Evolutionary conservation across 2,888 invertebrate species (phyloP), one percentile per base, ranked within the genome.

Genomic region (Xestia ashworthii): DNA sequence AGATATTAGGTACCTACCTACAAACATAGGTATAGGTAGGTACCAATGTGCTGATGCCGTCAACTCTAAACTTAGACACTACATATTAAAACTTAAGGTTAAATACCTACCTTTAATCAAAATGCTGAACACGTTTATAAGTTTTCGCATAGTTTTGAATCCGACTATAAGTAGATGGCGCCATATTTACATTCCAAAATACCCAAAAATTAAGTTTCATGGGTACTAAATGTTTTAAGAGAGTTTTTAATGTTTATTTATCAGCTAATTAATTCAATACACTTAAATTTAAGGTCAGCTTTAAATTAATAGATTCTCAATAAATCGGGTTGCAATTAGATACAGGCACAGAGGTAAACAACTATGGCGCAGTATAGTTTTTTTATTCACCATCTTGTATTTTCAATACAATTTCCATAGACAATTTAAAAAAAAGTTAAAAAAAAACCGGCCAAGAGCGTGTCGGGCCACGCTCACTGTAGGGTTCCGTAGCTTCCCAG

Each of bases 241-340:
- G 58, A 65, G 78, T 48, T 58, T 25, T 53, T 75, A 81, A 76
- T 66, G 11, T 0, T 66, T 76, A 76, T 58, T 79, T 66, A 82
- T 80, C 53, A 41, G 48, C 6, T 11, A 71, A 71, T 62, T 62
- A 71, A 83, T 83, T 62, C 16, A 44, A 55, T 9, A 46, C 65
- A 46, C 41, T 71, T 50, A 68, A 46, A 82, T 68, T 64, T 50
- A 50, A 77, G 38, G 44, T 58, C 78, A n/a, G 41, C 22, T 73
- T 74, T 12, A 71, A 71, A 55, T 70, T 50, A 76, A 76, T 71
- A n/a, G 48, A 71, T 48, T 73, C 65, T 6, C 72, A 73, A 64
- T 73, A 25, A 71, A 81, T 67, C 50, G n/a, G 16, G 9, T 16
- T 22, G 58, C 46, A 82, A 76, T 81, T 32, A 32, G 32, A 3